Base-by-base conservation (phyloP, 2,888 invertebrate genomes). In the Tribolium freemani region DNA sequence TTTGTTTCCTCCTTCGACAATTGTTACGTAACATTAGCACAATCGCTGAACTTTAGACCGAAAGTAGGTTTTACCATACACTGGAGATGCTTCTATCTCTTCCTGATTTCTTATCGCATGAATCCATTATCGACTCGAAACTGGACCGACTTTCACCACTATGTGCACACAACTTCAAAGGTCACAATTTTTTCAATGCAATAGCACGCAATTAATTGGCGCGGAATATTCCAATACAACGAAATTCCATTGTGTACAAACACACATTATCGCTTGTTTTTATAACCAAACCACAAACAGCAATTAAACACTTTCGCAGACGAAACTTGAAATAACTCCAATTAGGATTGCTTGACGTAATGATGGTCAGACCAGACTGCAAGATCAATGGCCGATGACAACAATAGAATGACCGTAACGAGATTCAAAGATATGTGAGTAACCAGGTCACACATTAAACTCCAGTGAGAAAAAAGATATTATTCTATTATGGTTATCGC, bases 361-460 rank as follows among this genome's bases (percentile, higher is more conserved):
- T 16, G 16, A 16, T 16, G 16, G 16, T 16, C 16, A 16, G 2
- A 16, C 16, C 16, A 16, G 53, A 44, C 64, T 31, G 53, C 44
- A 44, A 64, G 11, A 70, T 31, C 16, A 16, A 16, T 16, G 16
- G 16, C 16, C 16, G 48, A 73, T 53, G 58, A 60, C 51, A 75
- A 75, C 69, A 72, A 71, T 61, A 21, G 63, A 69, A 71, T 66
- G 67, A 60, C 67, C 69, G 72, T 72, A 63, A 74, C 69, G 64
- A 74, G 73, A 76, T 72, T 48, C 63, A 57, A 54, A 69, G 67
- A 74, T 60, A 73, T 76, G 58, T 72, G 64, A 75, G 71, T 77
- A 78, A 78, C 75, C 75, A 71, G 79, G 76, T 76, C 79, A 75
- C 73, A 76, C 72, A 69, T 73, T 68, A 75, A 75, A 60, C 53